A percentile compares a stretch with the other conserved stretches of the same genome.
Conservation (phyloP, 2,113 vertebrate species). For the Trachemys scripta region DNA sequence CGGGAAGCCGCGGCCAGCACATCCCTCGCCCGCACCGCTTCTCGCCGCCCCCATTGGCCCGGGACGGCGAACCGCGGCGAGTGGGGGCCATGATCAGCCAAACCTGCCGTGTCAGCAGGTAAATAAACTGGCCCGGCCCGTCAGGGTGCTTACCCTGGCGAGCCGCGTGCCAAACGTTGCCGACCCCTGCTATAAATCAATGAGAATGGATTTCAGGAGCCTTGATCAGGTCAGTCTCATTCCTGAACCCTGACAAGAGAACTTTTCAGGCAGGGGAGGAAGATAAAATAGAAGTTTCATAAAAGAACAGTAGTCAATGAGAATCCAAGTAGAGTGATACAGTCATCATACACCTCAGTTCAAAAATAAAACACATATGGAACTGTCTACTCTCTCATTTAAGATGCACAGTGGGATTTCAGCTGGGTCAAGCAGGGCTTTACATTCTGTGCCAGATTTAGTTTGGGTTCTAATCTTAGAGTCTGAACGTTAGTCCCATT, state of each 20-base stretch:
- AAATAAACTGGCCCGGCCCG: too few species aligned
- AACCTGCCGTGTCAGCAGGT: too few species aligned
- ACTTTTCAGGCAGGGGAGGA: neutral
- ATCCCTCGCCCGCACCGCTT: too few species aligned
- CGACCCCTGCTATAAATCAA: neutral
- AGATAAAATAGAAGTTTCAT: neutral
- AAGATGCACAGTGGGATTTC: neutral
- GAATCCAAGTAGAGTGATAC: slow-evolving; percentile 29
- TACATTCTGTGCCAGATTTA: neutral
- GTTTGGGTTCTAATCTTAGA: neutral
- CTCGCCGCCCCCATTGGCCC: too few species aligned
- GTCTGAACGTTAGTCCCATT: accelerated
- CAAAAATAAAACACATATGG: neutral
- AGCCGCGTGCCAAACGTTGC: too few species aligned
- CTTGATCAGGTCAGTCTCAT: neutral
- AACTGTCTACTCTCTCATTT: neutral
- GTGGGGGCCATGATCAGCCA: too few species aligned
- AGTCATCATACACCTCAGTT: slow-evolving; percentile 55
- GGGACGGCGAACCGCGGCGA: too few species aligned
- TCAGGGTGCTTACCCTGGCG: too few species aligned
- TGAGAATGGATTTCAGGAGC: neutral
- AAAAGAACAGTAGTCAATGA: slow-evolving; percentile 3
- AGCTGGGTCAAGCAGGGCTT: neutral
- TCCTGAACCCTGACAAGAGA: slow-evolving; percentile 29
- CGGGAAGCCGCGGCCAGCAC: too few species aligned